phyloP scores from a whole-genome alignment of 92 coral and sea anemone genomes.

The Umimayanthus kanabou region DNA sequence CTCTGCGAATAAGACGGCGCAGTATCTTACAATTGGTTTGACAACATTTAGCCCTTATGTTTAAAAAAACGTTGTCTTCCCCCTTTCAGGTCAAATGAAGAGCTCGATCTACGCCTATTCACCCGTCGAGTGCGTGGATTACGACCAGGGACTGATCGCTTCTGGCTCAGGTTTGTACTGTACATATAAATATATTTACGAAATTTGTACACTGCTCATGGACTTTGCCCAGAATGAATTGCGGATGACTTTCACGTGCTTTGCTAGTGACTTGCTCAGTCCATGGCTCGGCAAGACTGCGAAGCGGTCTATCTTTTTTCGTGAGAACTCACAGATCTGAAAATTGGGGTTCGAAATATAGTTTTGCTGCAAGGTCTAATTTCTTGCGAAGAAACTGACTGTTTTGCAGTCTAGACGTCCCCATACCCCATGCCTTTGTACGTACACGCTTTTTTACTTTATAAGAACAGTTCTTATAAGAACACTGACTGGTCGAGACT shows the following conservation, averaged over 20 bases:
- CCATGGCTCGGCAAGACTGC: background rate
- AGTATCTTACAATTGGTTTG: background rate
- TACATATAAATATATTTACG: background rate
- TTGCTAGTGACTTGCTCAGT: background rate
- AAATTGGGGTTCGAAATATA: too few species aligned
- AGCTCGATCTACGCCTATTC: slow-evolving; percentile 92
- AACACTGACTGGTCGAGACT: too few species aligned
- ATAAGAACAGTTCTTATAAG: too few species aligned
- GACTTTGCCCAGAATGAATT: slow-evolving; percentile 14
- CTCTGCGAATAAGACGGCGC: background rate
- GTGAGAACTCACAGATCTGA: too few species aligned
- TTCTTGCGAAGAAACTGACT: too few species aligned
- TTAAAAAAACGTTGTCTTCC: background rate
- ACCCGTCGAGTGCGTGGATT: slow-evolving; percentile 88
- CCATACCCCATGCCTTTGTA: too few species aligned
- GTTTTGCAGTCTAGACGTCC: too few species aligned
- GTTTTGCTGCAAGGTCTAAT: too few species aligned
- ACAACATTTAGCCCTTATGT: background rate
- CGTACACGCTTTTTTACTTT: too few species aligned
- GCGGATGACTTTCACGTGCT: slow-evolving; percentile 14
- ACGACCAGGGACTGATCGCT: slow-evolving; percentile 64
- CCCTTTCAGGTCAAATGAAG: slow-evolving; percentile 73
- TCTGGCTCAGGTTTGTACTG: slow-evolving; percentile 85
- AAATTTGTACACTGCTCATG: slow-evolving; percentile 7
- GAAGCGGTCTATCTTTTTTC: background rate